These are phyloP conservation scores for Eurytoma californica DNA, from an alignment of 2,888 invertebrate genomes.

Conservation along the genomic window DNA sequence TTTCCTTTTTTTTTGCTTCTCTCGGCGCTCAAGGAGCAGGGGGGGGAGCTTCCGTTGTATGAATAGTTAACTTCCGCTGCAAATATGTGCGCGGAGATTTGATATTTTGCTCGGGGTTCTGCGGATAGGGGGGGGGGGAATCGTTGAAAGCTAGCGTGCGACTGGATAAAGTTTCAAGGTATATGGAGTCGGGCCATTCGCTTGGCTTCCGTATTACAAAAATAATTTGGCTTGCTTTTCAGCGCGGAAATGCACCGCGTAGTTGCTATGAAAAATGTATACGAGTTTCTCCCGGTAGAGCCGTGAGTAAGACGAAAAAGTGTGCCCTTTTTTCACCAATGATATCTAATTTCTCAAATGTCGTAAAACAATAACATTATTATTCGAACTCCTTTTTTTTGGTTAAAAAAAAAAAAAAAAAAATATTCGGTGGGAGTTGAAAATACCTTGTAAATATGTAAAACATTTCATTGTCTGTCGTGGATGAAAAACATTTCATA, in stretches of 20 bases:
- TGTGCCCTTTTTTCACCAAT: neutral
- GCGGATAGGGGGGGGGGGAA: neutral
- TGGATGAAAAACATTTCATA: no score
- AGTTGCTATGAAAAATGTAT: slow-evolving; percentile 22
- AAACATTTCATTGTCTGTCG: no score
- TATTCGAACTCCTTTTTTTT: neutral
- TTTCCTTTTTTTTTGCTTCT: neutral
- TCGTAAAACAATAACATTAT: neutral
- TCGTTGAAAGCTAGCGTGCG: slow-evolving; percentile 1
- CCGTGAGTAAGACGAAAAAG: slow-evolving; percentile 30
- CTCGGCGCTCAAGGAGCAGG: neutral
- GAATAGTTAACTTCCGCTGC: slow-evolving; percentile 38
- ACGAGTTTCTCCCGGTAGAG: neutral
- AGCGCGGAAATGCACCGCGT: slow-evolving; percentile 13
- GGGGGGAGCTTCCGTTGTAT: slow-evolving; percentile 5
- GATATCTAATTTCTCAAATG: neutral
- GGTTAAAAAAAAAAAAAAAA: neutral
- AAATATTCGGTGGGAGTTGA: no score
- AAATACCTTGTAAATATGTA: no score
- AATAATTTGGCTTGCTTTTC: slow-evolving; percentile 48
- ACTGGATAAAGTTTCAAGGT: slow-evolving; percentile 20
- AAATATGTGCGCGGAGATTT: slow-evolving; percentile 25
- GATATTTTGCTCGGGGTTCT: slow-evolving; percentile 3
- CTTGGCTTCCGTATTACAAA: slow-evolving; percentile 38
- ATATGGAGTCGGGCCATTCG: neutral